Evolutionary conservation across 2,888 invertebrate species (phyloP).

Genomic region (Thelaira solivaga): DNA sequence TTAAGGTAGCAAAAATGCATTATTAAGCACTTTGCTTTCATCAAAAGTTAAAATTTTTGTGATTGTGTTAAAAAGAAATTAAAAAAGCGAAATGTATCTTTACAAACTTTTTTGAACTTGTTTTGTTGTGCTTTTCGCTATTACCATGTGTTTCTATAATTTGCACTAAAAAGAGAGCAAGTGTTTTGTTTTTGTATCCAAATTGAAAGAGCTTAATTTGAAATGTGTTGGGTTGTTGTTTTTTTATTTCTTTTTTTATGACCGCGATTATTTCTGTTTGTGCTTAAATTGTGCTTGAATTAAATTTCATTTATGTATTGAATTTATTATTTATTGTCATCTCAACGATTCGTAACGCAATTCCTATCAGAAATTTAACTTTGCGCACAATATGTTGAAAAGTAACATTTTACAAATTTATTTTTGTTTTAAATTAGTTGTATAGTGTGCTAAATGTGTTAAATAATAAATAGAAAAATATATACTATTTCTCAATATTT

Average conservation of each 20-base stretch:
- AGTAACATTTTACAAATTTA: background rate
- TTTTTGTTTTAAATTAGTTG: background rate
- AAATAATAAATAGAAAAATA: background rate
- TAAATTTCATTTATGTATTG: constrained; percentile 57
- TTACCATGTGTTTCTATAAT: constrained; percentile 17
- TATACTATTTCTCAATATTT: constrained; percentile 16
- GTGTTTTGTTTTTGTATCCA: background rate
- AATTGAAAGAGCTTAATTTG: background rate
- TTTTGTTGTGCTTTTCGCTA: constrained; percentile 13
- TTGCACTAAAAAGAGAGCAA: background rate
- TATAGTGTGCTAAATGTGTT: background rate
- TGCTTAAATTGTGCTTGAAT: constrained; percentile 49
- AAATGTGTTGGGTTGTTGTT: constrained; percentile 7
- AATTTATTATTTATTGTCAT: constrained; percentile 58
- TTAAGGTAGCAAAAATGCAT: background rate
- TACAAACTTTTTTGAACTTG: background rate
- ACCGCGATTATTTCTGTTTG: constrained; percentile 24
- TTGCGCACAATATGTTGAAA: background rate
- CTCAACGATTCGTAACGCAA: constrained; percentile 29
- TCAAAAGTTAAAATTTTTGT: background rate
- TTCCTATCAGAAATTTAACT: background rate
- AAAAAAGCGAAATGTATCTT: background rate
- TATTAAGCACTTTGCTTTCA: background rate
- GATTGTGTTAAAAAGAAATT: background rate
- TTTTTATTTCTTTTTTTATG: background rate